Evolutionary conservation across 2,113 vertebrate genomes (phyloP).

Genomic region (Megalops atlanticus): DNA sequence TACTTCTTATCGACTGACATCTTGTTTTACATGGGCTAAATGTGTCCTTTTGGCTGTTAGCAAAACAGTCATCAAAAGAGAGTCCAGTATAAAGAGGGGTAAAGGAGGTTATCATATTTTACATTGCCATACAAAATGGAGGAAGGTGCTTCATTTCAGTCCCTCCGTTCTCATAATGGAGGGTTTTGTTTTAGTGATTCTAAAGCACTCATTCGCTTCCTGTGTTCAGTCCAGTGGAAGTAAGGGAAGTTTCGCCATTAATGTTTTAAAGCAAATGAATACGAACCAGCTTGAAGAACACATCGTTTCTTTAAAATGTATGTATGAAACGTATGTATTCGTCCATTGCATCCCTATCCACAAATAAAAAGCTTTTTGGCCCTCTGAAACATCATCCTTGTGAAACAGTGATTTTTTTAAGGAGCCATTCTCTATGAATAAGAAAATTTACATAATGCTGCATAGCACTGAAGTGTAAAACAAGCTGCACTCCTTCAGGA

Average conservation of each 20-base stretch:
- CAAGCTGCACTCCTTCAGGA: not conserved
- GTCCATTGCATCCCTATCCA: not conserved
- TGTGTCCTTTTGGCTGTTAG: not conserved
- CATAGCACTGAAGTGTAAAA: conserved; percentile 14
- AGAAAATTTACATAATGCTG: conserved; percentile 11
- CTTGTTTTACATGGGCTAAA: not conserved
- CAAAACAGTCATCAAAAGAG: not conserved
- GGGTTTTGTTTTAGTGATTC: not conserved
- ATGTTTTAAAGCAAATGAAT: not conserved
- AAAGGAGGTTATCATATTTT: not conserved
- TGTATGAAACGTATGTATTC: too few species aligned
- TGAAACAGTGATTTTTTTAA: not conserved
- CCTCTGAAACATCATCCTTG: not conserved
- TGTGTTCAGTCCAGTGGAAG: not conserved
- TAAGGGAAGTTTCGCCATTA: not conserved
- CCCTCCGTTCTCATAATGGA: not conserved
- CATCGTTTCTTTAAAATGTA: too few species aligned
- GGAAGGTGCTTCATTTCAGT: not conserved
- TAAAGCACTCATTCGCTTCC: not conserved
- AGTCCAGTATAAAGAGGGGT: not conserved
- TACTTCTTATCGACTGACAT: not conserved
- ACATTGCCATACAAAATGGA: not conserved
- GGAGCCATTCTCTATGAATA: too few species aligned
- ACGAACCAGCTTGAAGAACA: not conserved
- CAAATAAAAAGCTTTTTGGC: not conserved